A percentile compares a stretch with the other conserved stretches of the same genome.
These are phyloP conservation scores for Chironomus riparius DNA, from an alignment of 2,888 invertebrate genomes.

Conservation along the genomic window DNA sequence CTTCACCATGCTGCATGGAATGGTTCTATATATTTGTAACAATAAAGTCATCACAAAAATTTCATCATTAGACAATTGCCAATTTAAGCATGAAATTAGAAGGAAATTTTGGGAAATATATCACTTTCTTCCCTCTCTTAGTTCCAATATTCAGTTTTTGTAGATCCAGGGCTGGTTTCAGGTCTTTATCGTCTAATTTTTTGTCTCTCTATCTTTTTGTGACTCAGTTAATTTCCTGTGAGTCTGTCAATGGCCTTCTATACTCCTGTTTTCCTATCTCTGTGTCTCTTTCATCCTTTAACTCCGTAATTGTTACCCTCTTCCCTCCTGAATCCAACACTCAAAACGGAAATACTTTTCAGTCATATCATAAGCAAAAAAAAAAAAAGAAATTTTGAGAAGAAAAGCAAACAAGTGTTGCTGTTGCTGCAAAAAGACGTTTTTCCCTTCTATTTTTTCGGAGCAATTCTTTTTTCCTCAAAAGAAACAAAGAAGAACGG, in stretches of 20 bases:
- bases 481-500: not conserved
- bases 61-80: slow-evolving; percentile 13
- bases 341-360: too few species aligned
- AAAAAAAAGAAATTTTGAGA: not conserved
- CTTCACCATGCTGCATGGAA: not conserved
- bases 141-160: too few species aligned
- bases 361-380: not conserved
- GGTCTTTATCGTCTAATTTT: too few species aligned
- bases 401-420: not conserved
- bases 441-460: not conserved
- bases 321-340: too few species aligned
- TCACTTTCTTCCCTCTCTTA: not conserved
- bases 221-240: too few species aligned
- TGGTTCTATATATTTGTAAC: not conserved
- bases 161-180: too few species aligned
- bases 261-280: too few species aligned
- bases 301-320: too few species aligned
- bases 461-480: not conserved
- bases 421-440: not conserved
- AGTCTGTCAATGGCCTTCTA: too few species aligned
- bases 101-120: not conserved
- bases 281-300: too few species aligned
- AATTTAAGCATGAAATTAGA: not conserved
- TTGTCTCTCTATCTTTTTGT: too few species aligned
- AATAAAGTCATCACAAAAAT: not conserved